A percentile compares a stretch with the other conserved stretches of the same genome.
These are phyloP conservation scores for Nemapogon koenigi DNA, from an alignment of 2,888 invertebrate species.

Conservation along the genomic window DNA sequence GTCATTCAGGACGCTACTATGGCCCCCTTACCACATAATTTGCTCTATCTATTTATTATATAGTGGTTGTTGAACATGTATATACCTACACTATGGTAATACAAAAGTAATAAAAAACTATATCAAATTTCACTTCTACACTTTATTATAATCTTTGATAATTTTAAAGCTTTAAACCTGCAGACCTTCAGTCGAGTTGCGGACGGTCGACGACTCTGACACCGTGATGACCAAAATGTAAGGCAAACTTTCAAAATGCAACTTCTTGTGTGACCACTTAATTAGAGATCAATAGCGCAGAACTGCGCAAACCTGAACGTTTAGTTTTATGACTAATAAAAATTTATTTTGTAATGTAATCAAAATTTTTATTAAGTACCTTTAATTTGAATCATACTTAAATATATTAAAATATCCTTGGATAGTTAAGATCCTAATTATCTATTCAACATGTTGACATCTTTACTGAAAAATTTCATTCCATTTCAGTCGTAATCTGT, in stretches of 20 bases:
- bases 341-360: no score
- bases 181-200: constrained; percentile 37
- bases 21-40: not conserved
- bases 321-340: no score
- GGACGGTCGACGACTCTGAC: constrained; percentile 39
- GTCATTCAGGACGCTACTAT: no score
- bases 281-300: not conserved
- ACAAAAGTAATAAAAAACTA: not conserved
- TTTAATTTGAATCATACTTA: no score
- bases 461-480: no score
- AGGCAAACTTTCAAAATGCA: constrained; percentile 19
- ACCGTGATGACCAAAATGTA: constrained; percentile 30
- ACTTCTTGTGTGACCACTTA: constrained; percentile 15
- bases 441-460: no score
- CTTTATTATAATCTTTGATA: constrained; percentile 22
- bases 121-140: constrained; percentile 9
- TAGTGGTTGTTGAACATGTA: constrained; percentile 9
- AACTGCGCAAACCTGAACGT: constrained; percentile 1
- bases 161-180: constrained; percentile 27
- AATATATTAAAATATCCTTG: no score
- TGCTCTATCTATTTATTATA: constrained; percentile 1
- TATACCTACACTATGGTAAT: constrained; percentile 7
- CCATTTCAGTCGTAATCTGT: no score
- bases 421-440: no score
- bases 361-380: no score